phyloP scores from a whole-genome alignment of 1,140 invertebrate species.

The Pogonognathellus flavescens region DNA sequence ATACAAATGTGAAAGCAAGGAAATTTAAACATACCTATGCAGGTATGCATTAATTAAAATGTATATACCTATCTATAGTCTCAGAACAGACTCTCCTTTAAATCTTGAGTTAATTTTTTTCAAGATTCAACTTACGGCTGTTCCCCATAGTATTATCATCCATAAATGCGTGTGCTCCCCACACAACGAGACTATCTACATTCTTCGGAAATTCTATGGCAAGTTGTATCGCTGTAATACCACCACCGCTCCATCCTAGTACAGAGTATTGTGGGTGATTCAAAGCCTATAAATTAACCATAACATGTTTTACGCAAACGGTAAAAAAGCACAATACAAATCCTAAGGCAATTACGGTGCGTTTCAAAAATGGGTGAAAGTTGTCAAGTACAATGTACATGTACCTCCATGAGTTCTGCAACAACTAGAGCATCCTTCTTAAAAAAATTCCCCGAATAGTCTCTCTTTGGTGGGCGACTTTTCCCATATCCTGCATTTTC shows the following conservation, averaged over 20 bases:
- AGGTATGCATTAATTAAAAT: too few relatives aligned
- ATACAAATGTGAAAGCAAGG: too few relatives aligned
- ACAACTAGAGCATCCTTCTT: slow-evolving; percentile 81
- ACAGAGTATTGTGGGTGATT: slow-evolving; percentile 80
- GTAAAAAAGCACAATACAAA: too few relatives aligned
- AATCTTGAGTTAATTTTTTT: too few relatives aligned
- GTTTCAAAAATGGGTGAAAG: background rate
- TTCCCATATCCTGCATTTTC: slow-evolving; percentile 89
- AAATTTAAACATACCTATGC: too few relatives aligned
- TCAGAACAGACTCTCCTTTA: too few relatives aligned
- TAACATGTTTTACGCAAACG: too few relatives aligned
- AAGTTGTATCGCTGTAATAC: slow-evolving; percentile 82
- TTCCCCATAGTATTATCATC: slow-evolving; percentile 78
- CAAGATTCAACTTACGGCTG: background rate
- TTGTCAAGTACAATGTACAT: slow-evolving; percentile 69
- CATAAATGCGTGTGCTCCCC: slow-evolving; percentile 84
- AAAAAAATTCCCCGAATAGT: slow-evolving; percentile 80
- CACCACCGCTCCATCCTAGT: slow-evolving; percentile 92
- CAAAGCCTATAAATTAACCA: slow-evolving; percentile 71
- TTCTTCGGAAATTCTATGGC: slow-evolving; percentile 78
- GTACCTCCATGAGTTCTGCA: slow-evolving; percentile 81
- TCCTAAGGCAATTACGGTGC: too few relatives aligned
- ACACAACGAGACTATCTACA: slow-evolving; percentile 82
- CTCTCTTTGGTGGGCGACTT: slow-evolving; percentile 82
- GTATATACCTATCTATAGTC: too few relatives aligned